A percentile compares a stretch with the other conserved stretches of the same genome.
phyloP scores from a whole-genome alignment of 1,140 invertebrate species.

The Aporrectodea caliginosa region DNA sequence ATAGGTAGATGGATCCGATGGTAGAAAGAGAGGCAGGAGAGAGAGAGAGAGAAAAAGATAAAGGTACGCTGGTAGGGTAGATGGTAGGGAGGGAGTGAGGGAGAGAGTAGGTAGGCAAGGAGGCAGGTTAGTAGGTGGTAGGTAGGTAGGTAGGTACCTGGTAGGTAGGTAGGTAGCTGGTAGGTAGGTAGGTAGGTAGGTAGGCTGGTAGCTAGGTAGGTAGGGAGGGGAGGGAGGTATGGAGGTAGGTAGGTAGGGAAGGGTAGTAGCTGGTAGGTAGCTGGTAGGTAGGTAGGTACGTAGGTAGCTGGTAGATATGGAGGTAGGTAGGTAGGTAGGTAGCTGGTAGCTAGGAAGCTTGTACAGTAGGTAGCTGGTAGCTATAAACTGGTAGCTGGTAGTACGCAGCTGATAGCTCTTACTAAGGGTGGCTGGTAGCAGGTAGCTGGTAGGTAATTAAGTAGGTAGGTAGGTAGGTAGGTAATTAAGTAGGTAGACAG shows the following conservation, averaged over 20 bases:
- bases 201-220: not conserved
- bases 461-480: not conserved
- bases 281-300: no score
- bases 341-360: not conserved
- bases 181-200: not conserved
- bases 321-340: no score
- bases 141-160: not conserved
- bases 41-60: not conserved
- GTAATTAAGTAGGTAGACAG: not conserved
- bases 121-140: slow-evolving; percentile 1
- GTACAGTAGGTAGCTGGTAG: not conserved
- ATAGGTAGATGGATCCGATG: no score
- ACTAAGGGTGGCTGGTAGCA: slow-evolving; percentile 12
- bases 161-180: not conserved
- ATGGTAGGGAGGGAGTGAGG: slow-evolving; percentile 31
- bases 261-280: no score
- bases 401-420: no score
- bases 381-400: no score
- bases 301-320: no score
- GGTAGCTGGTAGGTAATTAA: not conserved
- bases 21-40: slow-evolving; percentile 24
- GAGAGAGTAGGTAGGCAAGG: slow-evolving; percentile 32
- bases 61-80: slow-evolving; percentile 26
- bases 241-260: no score
- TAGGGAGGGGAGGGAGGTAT: not conserved